Evolutionary conservation across 2,888 invertebrate genomes (phyloP), one percentile per base, ranked within the genome.

Genomic region (Lepidocyrtinus sp.): DNA sequence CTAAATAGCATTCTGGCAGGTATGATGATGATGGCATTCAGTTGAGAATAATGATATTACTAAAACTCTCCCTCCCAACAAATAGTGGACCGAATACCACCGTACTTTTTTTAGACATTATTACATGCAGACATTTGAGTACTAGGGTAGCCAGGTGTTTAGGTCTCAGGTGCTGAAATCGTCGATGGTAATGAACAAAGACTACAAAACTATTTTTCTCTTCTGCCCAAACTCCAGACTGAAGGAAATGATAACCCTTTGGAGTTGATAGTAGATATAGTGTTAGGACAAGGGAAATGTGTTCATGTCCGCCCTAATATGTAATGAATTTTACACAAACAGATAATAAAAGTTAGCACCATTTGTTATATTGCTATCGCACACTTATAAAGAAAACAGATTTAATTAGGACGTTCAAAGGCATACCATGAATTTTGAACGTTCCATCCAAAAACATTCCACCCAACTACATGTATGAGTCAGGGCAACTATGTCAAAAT

Each of bases 131-230:
- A n/a, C n/a, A n/a, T n/a, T n/a, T n/a, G n/a, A n/a, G n/a, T n/a
- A n/a, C n/a, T n/a, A 45, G 46, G 63, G 74, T 75, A 75, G 67
- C 15, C 74, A 67, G 74, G 74, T 75, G 74, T 75, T 65, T 7
- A 65, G 67, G 74, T 67, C 74, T 75, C 74, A 75, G 74, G 74
- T 75, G 74, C 67, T 61, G 55, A 26, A 67, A 21, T 36, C 5
- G 36, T 36, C 12, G 5, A 5, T 36, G 36, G 36, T 36, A 36
- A 36, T 36, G 36, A 36, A 36, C 36, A 36, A 36, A 36, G 36
- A 36, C 36, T 36, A 12, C 5, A n/a, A 36, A 36, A 36, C 36
- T 7, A 36, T 36, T 36, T 36, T 36, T 36, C 12, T 36, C 36
- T 36, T 12, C 36, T 36, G 5, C 36, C 12, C 5, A 36, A 36